A percentile compares a stretch with the other conserved stretches of the same genome.
Evolutionary conservation across 1,140 invertebrate genomes (phyloP).

Genomic region (Macrostomum lignano): DNA sequence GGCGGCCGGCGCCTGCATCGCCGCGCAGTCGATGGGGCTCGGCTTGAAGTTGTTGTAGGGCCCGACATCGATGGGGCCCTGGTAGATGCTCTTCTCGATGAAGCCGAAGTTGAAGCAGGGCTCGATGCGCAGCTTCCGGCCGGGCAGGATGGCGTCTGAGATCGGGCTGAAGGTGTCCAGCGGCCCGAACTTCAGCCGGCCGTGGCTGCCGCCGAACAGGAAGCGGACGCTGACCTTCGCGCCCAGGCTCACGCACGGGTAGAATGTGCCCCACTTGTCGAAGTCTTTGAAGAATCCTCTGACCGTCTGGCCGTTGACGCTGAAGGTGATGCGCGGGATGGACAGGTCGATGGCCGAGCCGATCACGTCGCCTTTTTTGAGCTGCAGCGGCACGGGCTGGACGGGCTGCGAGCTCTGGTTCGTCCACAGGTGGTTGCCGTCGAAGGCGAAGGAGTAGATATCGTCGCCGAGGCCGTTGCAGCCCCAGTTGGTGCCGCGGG

Average conservation of each 20-base stretch:
- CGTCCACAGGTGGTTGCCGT: conserved; percentile 70
- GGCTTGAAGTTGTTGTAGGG: conserved; percentile 2
- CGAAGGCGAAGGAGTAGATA: conserved; percentile 84
- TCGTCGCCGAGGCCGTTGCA: conserved; percentile 93
- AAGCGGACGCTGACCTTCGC: conserved; percentile 87
- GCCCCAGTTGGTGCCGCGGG: conserved; percentile 86
- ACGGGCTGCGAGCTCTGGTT: conserved; percentile 13
- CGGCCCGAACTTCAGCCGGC: conserved; percentile 59
- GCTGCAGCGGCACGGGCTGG: neutral
- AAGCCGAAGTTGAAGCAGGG: conserved; percentile 95
- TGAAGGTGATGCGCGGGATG: conserved; percentile 73
- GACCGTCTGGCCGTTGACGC: conserved; percentile 64
- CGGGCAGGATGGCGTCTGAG: conserved; percentile 69
- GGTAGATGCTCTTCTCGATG: conserved; percentile 42
- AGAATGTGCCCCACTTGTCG: conserved; percentile 93
- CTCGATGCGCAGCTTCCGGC: conserved; percentile 63
- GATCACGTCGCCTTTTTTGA: conserved; percentile 74
- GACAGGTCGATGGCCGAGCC: conserved; percentile 75
- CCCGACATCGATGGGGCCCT: conserved; percentile 42
- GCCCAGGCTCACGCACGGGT: conserved; percentile 79
- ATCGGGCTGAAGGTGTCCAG: conserved; percentile 60
- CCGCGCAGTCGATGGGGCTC: neutral
- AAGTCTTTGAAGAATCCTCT: conserved; percentile 68
- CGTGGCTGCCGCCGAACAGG: conserved; percentile 78
- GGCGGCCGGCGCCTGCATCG: conserved; percentile 42